Evolutionary conservation across 2,113 vertebrate species (phyloP), one percentile per base, ranked within the genome.

Genomic region (Neogobius melanostomus): DNA sequence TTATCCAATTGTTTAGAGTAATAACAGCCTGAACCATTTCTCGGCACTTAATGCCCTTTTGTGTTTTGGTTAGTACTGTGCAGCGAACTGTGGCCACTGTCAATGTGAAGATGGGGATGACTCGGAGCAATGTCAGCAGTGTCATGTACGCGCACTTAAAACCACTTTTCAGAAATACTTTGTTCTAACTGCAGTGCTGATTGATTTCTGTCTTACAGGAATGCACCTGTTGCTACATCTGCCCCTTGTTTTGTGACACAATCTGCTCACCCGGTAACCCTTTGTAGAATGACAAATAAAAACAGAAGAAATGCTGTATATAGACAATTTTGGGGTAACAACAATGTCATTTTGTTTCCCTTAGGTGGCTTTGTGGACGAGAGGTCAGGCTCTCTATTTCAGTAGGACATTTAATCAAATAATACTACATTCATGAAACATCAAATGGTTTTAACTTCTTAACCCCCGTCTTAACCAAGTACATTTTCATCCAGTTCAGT

Each of bases 191-290:
- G 50, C 8, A 4, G 10, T 15, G 14, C 36, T 42, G 7, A 59
- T 11, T 15, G 6, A 7, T 68, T 16, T 51, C 44, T 3, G 7
- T 64, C 47, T 80, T 62, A 8, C 81, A 96, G 95, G 84, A 90
- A 64, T 96, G 95, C 50, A 88, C 93, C 17, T 93, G 92, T 54
- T 97, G 95, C 79, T 94, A 90, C 69, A 71, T 95, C 52, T 97
- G 95, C 76, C 94, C 95, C 2, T 80, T 95, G 51, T 75, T 95
- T 75, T 96, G 95, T 59, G 94, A 95, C 60, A 94, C 94, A 0
- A 75, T 95, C 71, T 97, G 95, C 84, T 77, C 91, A 4, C 94
- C 95, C 61, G 95, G 95, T 95, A 82, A 87, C 1, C 1, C 48
- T 8, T 63, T 51, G 3, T 15, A 36, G 9, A 3, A 11, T 44